Percentiles rank a stretch among this genome's conserved stretches.
Conservation (phyloP, 2,888 invertebrate genomes). For the Hirtodrosophila histrioides region DNA sequence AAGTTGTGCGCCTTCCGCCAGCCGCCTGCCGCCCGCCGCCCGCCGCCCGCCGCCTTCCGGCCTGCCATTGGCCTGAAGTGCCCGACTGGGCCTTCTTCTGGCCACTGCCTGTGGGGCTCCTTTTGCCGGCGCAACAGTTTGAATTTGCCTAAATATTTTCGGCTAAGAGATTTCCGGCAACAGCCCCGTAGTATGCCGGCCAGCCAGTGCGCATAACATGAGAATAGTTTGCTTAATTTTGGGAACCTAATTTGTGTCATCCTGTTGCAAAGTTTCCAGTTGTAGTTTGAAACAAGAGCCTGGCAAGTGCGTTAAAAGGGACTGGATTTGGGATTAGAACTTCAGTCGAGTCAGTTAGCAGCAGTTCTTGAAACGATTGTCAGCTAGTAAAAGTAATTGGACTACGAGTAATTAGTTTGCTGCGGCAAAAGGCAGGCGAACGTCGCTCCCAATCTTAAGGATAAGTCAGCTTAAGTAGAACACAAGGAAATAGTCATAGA, state of each 20-base stretch:
- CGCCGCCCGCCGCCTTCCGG: conserved; percentile 32
- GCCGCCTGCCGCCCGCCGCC: not conserved
- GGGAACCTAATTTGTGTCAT: conserved; percentile 68
- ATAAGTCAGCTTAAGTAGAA: not conserved
- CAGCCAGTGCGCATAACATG: conserved; percentile 28
- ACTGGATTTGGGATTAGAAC: conserved; percentile 15
- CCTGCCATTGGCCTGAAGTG: conserved; percentile 24
- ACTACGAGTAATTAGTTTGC: conserved; percentile 41
- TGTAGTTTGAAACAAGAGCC: conserved; percentile 20
- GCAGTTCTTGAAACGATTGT: conserved; percentile 24
- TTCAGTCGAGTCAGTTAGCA: conserved; percentile 23
- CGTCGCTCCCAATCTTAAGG: conserved; percentile 4
- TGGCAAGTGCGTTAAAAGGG: conserved; percentile 7
- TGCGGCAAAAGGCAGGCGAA: conserved; percentile 6
- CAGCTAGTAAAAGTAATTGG: conserved; percentile 40
- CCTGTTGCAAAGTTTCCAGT: conserved; percentile 61
- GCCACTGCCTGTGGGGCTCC: conserved; percentile 22
- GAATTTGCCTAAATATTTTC: conserved; percentile 71
- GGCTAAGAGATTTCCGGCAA: conserved; percentile 71
- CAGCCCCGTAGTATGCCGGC: conserved; percentile 9
- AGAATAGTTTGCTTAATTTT: conserved; percentile 71
- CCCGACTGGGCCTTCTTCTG: conserved; percentile 20
- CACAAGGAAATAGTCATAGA: too few species aligned
- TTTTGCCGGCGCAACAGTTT: conserved; percentile 59
- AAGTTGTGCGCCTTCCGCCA: conserved; percentile 45